Base-by-base conservation (phyloP, 2,888 invertebrate genomes). In the Plusia festucae region DNA sequence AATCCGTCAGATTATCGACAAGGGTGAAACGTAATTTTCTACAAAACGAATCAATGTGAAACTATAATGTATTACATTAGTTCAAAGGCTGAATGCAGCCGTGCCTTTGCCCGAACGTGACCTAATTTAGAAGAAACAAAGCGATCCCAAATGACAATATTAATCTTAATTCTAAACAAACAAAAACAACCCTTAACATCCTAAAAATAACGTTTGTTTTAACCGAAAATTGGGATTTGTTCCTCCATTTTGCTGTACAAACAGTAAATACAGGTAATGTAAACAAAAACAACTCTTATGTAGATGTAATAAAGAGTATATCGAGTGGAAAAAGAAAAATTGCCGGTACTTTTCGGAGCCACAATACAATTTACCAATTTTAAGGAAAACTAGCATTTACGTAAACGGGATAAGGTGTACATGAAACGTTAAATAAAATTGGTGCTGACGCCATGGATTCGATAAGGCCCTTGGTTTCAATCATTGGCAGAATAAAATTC, bases 41-140 rank as follows among this genome's bases (percentile, higher is more conserved):
- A 70, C 61, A 68, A 78, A 81, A 78, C 77, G 73, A 84, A 83
- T 84, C 84, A 82, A 82, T 81, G 81, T 73, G 69, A 74, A 79
- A 80, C 81, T 84, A 81, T 76, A 87, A 88, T 87, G 85, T 84
- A 87, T 88, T 87, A 84, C 80, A 83, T 86, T 86, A 87, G 85
- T 84, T 82, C 79, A 76, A 70, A 85, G 83, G 83, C 82, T 87
- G 86, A 84, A 87, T 88, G 86, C 86, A 85, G 78, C 81, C 81
- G 78, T 81, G 87, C 85, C 80, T 84, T 79, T 81, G 78, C 82
- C 86, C 81, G 82, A 87, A 91, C 91, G 91, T 92, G 92, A 91
- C 91, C 92, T 87, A 91, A 91, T 91, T 92, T 89, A 85, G 80
- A 86, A 85, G 90, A 91, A 91, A 91, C 91, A 91, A 90, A 91